Evolutionary conservation across 2,888 invertebrate species (phyloP).

Genomic region (Geophilus truncorum): DNA sequence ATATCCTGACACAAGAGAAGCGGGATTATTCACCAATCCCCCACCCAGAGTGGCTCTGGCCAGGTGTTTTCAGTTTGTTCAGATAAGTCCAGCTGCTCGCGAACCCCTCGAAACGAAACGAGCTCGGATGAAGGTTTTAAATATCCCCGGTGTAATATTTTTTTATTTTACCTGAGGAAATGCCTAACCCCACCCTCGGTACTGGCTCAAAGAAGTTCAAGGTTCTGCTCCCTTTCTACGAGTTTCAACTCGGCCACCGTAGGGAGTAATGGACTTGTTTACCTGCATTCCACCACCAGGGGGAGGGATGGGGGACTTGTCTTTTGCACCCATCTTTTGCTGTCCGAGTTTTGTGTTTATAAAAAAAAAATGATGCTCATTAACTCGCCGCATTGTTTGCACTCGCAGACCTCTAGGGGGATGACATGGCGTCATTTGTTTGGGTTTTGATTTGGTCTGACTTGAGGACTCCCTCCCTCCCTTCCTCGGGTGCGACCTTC

Average conservation of each 20-base stretch:
- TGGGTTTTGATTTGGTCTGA: too few relatives aligned
- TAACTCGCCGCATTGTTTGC: background rate
- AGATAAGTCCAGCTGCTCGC: background rate
- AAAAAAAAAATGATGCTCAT: background rate
- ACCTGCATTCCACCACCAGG: background rate
- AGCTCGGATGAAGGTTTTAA: too few relatives aligned
- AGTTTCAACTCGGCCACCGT: background rate
- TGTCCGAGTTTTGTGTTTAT: background rate
- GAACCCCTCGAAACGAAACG: too few relatives aligned
- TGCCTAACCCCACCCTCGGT: background rate
- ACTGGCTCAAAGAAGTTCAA: background rate
- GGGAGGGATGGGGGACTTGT: background rate
- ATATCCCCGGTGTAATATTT: background rate
- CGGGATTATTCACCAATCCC: background rate
- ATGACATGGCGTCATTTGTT: background rate
- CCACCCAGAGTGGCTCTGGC: too few relatives aligned
- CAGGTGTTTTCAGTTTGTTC: background rate
- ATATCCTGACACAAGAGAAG: background rate
- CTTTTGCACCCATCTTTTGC: background rate
- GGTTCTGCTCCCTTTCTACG: background rate
- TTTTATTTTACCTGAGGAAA: background rate
- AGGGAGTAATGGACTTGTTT: constrained; percentile 11
- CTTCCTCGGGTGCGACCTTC: background rate
- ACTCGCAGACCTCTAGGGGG: background rate
- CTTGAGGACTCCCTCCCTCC: background rate